Percentiles rank a stretch among this genome's conserved stretches.
Conservation (phyloP, 2,113 vertebrate genomes). For the Dasyornis broadbenti region DNA sequence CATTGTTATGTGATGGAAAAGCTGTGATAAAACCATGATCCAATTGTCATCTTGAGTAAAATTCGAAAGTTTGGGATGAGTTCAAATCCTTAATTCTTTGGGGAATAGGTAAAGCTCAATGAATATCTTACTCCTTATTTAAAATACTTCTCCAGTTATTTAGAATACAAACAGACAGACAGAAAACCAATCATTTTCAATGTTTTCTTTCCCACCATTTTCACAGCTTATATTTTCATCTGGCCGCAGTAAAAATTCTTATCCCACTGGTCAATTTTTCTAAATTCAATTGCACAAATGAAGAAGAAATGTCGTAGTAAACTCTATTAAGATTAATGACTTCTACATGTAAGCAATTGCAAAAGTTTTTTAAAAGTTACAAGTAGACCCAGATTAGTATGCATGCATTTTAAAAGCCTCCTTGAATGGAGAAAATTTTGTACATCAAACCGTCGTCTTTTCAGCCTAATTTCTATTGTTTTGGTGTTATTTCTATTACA, state of each 20-base stretch:
- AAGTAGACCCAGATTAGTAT: not conserved
- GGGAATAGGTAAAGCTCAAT: not conserved
- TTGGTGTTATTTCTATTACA: not conserved
- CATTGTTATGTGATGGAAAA: not conserved
- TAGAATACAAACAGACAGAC: not conserved
- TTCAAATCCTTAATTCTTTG: not conserved
- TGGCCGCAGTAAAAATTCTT: not conserved
- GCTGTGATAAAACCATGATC: not conserved
- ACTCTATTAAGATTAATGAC: not conserved
- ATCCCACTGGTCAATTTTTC: not conserved
- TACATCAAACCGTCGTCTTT: not conserved
- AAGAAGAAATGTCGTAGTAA: not conserved
- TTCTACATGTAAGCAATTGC: not conserved
- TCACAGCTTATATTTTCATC: not conserved
- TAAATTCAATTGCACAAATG: not conserved
- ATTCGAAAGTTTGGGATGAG: not conserved
- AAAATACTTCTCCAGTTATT: not conserved
- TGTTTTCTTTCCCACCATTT: not conserved
- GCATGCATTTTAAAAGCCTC: not conserved
- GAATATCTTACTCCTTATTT: not conserved
- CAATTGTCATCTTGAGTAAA: not conserved
- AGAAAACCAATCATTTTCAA: not conserved
- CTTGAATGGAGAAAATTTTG: not conserved
- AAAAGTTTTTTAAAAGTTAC: not conserved
- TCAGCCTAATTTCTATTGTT: not conserved